Evolutionary conservation across 2,888 invertebrate species (phyloP).

Genomic region (Lasioglossum malachurum): DNA sequence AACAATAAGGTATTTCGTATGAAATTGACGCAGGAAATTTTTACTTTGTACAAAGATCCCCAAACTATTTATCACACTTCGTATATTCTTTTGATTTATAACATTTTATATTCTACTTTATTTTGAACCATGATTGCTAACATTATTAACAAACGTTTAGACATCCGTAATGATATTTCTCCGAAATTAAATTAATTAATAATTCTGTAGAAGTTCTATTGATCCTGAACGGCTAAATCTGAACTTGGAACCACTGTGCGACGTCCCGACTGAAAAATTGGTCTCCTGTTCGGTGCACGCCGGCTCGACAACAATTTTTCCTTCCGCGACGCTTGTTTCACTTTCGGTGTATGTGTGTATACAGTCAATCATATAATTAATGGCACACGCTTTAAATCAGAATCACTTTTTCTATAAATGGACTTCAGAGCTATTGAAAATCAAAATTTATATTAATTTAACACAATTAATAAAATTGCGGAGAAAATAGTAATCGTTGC

Average conservation of each 20-base stretch:
- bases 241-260: conserved; percentile 4
- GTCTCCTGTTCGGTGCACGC: conserved; percentile 29
- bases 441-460: too few relatives aligned
- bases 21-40: neutral
- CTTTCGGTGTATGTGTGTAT: neutral
- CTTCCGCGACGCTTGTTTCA: neutral
- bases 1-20: neutral
- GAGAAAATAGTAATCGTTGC: too few relatives aligned
- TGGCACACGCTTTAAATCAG: neutral
- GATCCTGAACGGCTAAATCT: neutral
- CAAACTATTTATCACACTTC: neutral
- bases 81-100: neutral
- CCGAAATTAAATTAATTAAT: neutral
- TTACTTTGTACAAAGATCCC: neutral
- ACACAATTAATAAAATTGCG: too few relatives aligned
- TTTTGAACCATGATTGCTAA: neutral
- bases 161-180: neutral
- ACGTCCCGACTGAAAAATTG: conserved; percentile 40
- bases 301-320: neutral
- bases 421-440: neutral
- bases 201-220: neutral
- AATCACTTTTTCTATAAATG: neutral
- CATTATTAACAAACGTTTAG: neutral
- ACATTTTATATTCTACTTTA: neutral
- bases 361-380: neutral